A percentile compares a stretch with the other conserved stretches of the same genome.
These are phyloP conservation scores for Glareola pratincola DNA, from an alignment of 2,113 vertebrate species.

Conservation along the genomic window DNA sequence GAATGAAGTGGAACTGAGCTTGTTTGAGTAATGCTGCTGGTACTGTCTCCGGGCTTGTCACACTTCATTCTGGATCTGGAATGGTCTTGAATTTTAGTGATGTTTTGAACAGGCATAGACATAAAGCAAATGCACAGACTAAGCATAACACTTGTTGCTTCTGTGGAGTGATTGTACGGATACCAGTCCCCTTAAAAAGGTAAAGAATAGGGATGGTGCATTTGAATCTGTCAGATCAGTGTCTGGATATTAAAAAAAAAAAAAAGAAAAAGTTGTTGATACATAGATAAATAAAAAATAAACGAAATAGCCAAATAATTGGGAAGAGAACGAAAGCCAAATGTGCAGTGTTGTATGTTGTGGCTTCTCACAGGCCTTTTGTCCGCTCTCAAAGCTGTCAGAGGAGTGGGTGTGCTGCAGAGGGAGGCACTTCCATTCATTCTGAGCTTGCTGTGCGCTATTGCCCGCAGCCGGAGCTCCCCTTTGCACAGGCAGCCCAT, in stretches of 20 bases:
- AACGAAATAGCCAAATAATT: background rate
- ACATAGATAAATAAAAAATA: background rate
- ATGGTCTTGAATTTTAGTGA: background rate
- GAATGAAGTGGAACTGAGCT: background rate
- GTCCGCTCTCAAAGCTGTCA: background rate
- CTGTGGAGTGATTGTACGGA: background rate
- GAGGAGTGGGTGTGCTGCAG: accelerated
- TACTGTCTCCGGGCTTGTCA: background rate
- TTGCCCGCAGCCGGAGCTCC: background rate
- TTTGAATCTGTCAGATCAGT: background rate
- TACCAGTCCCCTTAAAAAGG: background rate
- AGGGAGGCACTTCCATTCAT: background rate
- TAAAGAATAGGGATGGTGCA: background rate
- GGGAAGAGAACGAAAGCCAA: background rate
- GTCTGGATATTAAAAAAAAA: background rate
- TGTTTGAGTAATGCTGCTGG: background rate
- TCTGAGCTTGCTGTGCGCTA: background rate
- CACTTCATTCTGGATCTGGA: background rate
- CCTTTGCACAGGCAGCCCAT: background rate
- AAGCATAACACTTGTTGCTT: background rate
- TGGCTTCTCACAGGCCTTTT: background rate
- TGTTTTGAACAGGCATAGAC: background rate
- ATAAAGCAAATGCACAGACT: background rate
- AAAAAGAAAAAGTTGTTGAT: background rate
- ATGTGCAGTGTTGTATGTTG: background rate